phyloP scores from a whole-genome alignment of 2,797 vertebrate genomes.

The Rhadinocentrus ornatus region DNA sequence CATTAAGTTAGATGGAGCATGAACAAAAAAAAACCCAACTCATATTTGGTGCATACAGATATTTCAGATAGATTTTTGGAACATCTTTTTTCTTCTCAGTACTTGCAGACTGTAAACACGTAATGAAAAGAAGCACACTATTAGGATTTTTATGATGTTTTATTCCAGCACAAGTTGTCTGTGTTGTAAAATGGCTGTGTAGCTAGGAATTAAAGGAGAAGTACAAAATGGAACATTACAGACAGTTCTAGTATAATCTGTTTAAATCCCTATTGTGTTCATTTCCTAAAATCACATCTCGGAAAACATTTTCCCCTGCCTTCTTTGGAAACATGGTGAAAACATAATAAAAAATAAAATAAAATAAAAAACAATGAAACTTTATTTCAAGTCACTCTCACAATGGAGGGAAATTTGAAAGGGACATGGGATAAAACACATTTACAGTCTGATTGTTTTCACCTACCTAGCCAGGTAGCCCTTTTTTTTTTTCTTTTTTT shows the following conservation, averaged over 20 bases:
- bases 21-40: background rate
- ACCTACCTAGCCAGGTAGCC: constrained; percentile 69
- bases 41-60: background rate
- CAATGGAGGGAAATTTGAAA: constrained; percentile 66
- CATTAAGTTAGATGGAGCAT: background rate
- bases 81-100: background rate
- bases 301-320: constrained; percentile 73
- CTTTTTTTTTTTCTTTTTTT: constrained; percentile 57
- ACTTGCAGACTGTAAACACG: background rate
- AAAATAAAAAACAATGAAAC: constrained; percentile 22
- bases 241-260: constrained; percentile 81
- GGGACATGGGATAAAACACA: constrained; percentile 59
- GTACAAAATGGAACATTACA: constrained; percentile 86
- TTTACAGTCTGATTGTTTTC: constrained; percentile 59
- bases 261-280: constrained; percentile 80
- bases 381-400: constrained; percentile 66
- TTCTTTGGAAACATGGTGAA: constrained; percentile 76
- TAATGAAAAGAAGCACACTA: constrained; percentile 6
- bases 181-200: constrained; percentile 86
- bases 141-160: constrained; percentile 79
- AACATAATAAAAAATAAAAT: constrained; percentile 40
- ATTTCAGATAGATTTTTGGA: background rate
- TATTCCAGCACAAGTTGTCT: constrained; percentile 86
- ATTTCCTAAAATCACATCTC: constrained; percentile 81
- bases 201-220: constrained; percentile 84